Percentiles rank a stretch among this genome's conserved stretches.
Conservation (phyloP, 2,888 invertebrate species). For the Microctonus hyperodae region DNA sequence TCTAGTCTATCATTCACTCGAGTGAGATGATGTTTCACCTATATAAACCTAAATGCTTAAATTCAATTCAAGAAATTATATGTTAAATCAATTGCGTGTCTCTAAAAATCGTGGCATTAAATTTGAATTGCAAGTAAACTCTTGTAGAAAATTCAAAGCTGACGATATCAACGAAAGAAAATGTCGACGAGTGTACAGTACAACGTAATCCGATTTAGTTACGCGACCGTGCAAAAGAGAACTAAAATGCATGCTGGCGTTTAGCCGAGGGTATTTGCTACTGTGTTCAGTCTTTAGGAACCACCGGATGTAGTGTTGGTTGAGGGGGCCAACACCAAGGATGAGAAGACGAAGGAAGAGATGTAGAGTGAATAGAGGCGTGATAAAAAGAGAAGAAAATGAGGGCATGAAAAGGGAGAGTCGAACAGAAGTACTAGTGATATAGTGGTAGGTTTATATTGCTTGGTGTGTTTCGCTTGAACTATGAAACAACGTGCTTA, state of each 20-base stretch:
- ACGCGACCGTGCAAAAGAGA: constrained; percentile 5
- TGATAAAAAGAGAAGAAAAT: constrained; percentile 2
- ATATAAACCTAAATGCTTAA: neutral
- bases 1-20: constrained; percentile 39
- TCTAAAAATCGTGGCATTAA: too few relatives aligned
- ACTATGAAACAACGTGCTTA: constrained; percentile 63
- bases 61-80: too few relatives aligned
- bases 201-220: constrained; percentile 20
- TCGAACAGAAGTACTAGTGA: constrained; percentile 25
- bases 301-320: constrained; percentile 9
- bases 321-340: constrained; percentile 4
- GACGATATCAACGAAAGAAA: neutral
- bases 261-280: constrained; percentile 7
- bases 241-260: constrained; percentile 6
- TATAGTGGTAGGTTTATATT: constrained; percentile 38
- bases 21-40: constrained; percentile 12
- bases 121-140: neutral
- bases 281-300: constrained; percentile 16
- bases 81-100: too few relatives aligned
- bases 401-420: neutral
- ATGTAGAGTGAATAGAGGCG: constrained; percentile 6
- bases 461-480: constrained; percentile 46
- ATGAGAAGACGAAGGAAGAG: constrained; percentile 1
- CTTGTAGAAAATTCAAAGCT: neutral
- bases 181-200: neutral